A percentile compares a stretch with the other conserved stretches of the same genome.
Evolutionary conservation across 2,113 vertebrate species (phyloP).

Genomic region (Sarotherodon lohbergeri): DNA sequence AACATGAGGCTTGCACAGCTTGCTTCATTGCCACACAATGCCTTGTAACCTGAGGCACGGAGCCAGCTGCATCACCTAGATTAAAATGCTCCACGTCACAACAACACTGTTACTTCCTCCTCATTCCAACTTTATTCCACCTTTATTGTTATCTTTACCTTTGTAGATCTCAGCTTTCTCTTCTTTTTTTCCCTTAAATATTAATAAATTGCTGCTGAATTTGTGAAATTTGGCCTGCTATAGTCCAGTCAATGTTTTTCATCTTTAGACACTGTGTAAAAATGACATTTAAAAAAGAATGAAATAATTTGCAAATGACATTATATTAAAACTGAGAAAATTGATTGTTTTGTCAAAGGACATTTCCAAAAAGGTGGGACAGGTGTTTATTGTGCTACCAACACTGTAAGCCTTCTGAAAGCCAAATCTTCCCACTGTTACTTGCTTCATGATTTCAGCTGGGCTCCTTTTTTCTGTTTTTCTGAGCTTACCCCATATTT

Average conservation of each 20-base stretch:
- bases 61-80: neutral
- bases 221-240: neutral
- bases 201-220: neutral
- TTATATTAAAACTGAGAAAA: neutral
- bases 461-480: neutral
- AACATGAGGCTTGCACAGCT: slow-evolving; percentile 31
- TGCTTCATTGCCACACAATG: slow-evolving; percentile 23
- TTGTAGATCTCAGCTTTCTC: neutral
- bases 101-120: neutral
- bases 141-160: neutral
- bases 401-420: neutral
- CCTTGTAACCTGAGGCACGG: slow-evolving; percentile 51
- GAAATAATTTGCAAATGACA: neutral
- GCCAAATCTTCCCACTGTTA: neutral
- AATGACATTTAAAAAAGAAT: neutral
- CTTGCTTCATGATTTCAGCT: neutral
- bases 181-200: neutral
- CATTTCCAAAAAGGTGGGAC: neutral
- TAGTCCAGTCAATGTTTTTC: neutral
- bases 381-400: neutral
- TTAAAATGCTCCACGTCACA: neutral
- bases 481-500: neutral
- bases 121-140: neutral
- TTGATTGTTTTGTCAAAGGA: neutral
- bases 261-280: neutral